These are phyloP conservation scores for Rhinoderma darwinii DNA, from an alignment of 2,113 vertebrate genomes.

Conservation along the genomic window DNA sequence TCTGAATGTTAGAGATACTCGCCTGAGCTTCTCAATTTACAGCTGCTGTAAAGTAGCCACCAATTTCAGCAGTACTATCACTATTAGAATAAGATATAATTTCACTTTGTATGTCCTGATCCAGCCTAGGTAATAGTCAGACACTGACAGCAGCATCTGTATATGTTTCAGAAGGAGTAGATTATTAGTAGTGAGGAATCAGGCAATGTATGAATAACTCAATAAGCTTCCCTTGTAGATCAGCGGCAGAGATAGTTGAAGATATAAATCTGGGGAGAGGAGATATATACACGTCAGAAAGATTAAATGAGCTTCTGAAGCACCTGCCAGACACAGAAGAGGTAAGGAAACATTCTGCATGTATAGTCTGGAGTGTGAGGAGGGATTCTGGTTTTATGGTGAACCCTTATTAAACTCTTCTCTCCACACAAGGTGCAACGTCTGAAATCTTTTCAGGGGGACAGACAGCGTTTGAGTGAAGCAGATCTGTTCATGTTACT, in stretches of 20 bases:
- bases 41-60: too few species aligned
- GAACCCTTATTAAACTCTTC: not conserved
- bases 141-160: too few species aligned
- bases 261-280: constrained; percentile 71
- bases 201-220: not conserved
- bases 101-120: too few species aligned
- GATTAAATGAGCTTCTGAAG: constrained; percentile 76
- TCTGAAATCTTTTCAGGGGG: constrained; percentile 71
- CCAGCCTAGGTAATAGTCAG: too few species aligned
- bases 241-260: constrained; percentile 68
- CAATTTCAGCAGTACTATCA: too few species aligned
- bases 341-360: constrained; percentile 64
- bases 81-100: too few species aligned
- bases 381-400: not conserved
- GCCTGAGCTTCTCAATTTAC: too few species aligned
- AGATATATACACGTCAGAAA: constrained; percentile 71
- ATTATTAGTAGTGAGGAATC: not conserved
- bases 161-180: too few species aligned
- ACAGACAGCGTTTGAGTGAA: constrained; percentile 70
- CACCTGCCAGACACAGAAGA: constrained; percentile 78
- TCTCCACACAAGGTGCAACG: constrained; percentile 68
- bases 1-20: too few species aligned
- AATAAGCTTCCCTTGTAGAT: constrained; percentile 61
- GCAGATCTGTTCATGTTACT: constrained; percentile 78
- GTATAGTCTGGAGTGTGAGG: not conserved